Evolutionary conservation across 2,888 invertebrate genomes (phyloP), one percentile per base, ranked within the genome.

Genomic region (Lochmaea crataegi): DNA sequence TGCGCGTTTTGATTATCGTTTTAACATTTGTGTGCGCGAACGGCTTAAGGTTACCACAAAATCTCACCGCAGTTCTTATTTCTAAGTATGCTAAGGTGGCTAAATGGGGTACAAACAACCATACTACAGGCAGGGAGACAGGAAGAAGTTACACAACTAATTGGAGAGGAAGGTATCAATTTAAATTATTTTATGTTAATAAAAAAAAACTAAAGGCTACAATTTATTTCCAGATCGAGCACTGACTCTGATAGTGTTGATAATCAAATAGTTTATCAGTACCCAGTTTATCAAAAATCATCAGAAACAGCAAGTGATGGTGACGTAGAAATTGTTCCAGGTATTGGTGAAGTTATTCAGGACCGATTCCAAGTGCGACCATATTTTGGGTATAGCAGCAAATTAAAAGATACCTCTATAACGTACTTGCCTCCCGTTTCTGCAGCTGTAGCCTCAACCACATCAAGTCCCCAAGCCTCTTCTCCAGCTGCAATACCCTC

Each of bases 311-410:
- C 72, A 26, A 75, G 77, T 26, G 64, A 75, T 22, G 63, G 58
- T 9, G 65, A 75, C 45, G 72, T 73, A 2, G 82, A 82, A 68
- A 72, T 75, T 68, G 75, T 83, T 22, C 85, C 85, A 14, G 84
- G 81, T 38, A 82, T 83, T 69, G 87, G 86, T 22, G 86, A 86
- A 79, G 85, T 86, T 11, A 77, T 80, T 66, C 84, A 86, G 79
- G 86, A 87, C 68, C 78, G 87, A 53, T 87, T 85, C 72, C 84
- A 86, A 75, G 85, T 85, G 1, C 80, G 82, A 67, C 87, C 87
- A 4, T 85, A 84, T 75, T 86, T 87, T 74, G 82, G 83, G 38
- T 86, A 85, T 68, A 76, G 72, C 45, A 16, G 10, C 16, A 75
- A 79, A 61, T 73, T 71, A n/a, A 64, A 70, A 41, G 72, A 66